phyloP scores from a whole-genome alignment of 2,113 vertebrate genomes.

The Takifugu bimaculatus region DNA sequence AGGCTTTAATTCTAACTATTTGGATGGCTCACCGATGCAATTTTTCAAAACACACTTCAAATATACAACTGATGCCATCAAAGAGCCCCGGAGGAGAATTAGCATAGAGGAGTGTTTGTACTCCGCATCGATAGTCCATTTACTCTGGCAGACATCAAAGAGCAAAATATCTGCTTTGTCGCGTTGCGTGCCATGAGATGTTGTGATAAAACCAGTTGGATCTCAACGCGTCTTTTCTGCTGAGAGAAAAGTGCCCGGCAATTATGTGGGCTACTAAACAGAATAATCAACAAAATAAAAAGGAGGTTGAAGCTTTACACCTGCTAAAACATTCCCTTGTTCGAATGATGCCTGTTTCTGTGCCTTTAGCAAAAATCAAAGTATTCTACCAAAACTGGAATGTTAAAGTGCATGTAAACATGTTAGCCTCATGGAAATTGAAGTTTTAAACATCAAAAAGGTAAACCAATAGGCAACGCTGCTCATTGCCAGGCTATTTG shows the following conservation, averaged over 20 bases:
- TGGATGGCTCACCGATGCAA: constrained; percentile 62
- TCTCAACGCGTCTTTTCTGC: constrained; percentile 20
- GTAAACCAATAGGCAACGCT: too few relatives aligned
- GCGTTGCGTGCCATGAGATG: constrained; percentile 51
- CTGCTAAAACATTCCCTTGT: constrained; percentile 25
- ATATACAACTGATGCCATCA: constrained; percentile 59
- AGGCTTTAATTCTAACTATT: constrained; percentile 56
- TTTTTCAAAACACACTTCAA: constrained; percentile 70
- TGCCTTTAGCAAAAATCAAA: background rate
- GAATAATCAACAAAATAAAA: constrained; percentile 30
- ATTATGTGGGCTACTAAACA: constrained; percentile 14
- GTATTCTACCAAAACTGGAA: too few relatives aligned
- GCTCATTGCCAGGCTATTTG: too few relatives aligned
- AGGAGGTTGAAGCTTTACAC: constrained; percentile 34
- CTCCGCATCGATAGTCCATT: constrained; percentile 70
- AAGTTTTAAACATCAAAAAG: too few relatives aligned
- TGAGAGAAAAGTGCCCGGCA: constrained; percentile 18
- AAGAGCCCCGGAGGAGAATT: constrained; percentile 61
- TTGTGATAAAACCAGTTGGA: constrained; percentile 49
- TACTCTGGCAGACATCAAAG: constrained; percentile 69
- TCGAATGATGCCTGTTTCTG: background rate
- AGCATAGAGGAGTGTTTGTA: constrained; percentile 68
- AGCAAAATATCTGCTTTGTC: constrained; percentile 56
- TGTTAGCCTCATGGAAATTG: too few relatives aligned
- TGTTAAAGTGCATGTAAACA: too few relatives aligned